Conservation (phyloP, 2,888 invertebrate genomes). For the Pheosia tremula region DNA sequence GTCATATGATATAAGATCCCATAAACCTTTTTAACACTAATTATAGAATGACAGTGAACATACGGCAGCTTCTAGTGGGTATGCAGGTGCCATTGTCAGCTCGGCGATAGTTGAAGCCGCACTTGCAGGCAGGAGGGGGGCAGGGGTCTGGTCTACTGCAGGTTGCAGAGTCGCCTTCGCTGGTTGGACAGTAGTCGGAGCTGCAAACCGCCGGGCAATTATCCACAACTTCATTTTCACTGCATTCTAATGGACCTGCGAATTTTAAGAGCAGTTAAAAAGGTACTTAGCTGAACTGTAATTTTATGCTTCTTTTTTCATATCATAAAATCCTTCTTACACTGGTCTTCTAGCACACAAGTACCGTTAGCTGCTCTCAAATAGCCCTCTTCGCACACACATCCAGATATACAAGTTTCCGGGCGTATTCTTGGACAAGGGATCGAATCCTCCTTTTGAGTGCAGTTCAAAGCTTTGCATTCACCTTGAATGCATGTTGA, state of each 20-base stretch:
- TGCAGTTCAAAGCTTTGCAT: slow-evolving; percentile 21
- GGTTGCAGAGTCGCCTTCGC: slow-evolving; percentile 19
- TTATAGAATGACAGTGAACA: slow-evolving; percentile 23
- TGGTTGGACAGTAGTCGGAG: slow-evolving; percentile 49
- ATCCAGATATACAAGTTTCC: slow-evolving; percentile 15
- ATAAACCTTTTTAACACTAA: slow-evolving; percentile 5
- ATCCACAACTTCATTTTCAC: slow-evolving; percentile 38
- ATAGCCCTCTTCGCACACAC: slow-evolving; percentile 23
- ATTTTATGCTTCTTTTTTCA: neutral
- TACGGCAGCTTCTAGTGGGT: slow-evolving; percentile 49
- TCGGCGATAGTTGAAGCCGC: slow-evolving; percentile 50
- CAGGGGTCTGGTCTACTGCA: slow-evolving; percentile 41
- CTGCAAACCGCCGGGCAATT: slow-evolving; percentile 47
- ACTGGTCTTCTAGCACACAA: slow-evolving; percentile 18
- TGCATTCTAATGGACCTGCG: slow-evolving; percentile 37
- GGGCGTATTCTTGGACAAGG: neutral
- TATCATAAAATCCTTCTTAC: slow-evolving; percentile 14
- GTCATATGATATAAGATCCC: neutral
- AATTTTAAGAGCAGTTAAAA: neutral
- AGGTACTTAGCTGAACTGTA: too few relatives aligned
- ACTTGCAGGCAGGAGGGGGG: slow-evolving; percentile 49
- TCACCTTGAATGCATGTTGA: slow-evolving; percentile 19
- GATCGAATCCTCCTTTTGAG: slow-evolving; percentile 14
- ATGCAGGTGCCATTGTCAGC: slow-evolving; percentile 53
- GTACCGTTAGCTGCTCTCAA: slow-evolving; percentile 19